A percentile compares a stretch with the other conserved stretches of the same genome.
Conservation (phyloP, 2,797 vertebrate genomes). For the Anniella stebbinsi region DNA sequence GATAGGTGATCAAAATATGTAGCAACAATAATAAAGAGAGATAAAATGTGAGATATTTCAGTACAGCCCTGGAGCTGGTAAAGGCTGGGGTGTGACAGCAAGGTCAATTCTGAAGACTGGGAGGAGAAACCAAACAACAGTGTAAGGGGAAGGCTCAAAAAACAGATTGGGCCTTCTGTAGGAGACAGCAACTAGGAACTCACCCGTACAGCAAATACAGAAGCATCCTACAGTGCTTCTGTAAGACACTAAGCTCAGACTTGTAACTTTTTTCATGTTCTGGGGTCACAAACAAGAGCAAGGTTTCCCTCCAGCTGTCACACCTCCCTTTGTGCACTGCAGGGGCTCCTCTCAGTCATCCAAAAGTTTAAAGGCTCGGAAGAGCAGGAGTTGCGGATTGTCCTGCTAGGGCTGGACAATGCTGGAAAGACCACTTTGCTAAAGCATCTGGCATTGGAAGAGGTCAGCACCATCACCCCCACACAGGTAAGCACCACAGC, state of each 20-base stretch:
- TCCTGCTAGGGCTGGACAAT: slow-evolving; percentile 91
- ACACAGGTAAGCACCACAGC: slow-evolving; percentile 83
- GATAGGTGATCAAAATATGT: not conserved
- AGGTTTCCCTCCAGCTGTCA: not conserved
- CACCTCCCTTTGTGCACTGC: not conserved
- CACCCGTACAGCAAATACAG: not conserved
- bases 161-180: not conserved
- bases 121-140: not conserved
- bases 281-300: not conserved
- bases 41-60: not conserved
- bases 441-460: slow-evolving; percentile 88
- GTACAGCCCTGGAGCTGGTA: not conserved
- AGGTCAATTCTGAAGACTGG: not conserved
- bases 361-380: slow-evolving; percentile 87
- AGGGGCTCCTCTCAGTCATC: slow-evolving; percentile 92
- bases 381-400: slow-evolving; percentile 88
- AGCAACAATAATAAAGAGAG: not conserved
- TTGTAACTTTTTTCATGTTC: not conserved
- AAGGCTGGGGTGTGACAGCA: not conserved
- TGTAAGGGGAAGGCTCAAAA: not conserved
- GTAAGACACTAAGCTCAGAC: not conserved
- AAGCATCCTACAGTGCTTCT: too few relatives aligned
- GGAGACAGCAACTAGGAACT: not conserved
- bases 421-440: slow-evolving; percentile 92
- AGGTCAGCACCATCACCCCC: slow-evolving; percentile 90